Conservation (phyloP, 2,888 invertebrate species). For the Axea sp. region DNA sequence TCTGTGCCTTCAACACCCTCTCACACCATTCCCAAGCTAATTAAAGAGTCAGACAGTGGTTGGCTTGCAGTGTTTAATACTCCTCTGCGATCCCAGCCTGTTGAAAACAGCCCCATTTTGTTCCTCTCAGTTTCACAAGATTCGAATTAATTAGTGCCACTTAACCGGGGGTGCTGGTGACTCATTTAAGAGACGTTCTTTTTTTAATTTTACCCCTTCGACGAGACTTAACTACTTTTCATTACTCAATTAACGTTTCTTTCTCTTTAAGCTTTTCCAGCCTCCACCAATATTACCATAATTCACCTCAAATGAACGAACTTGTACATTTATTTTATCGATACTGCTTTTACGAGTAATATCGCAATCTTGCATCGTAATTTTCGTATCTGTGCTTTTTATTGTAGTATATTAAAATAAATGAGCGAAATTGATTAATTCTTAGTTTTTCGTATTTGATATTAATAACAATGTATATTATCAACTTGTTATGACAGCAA, state of each 20-base stretch:
- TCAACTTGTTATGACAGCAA: too few species aligned
- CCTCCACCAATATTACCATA: slow-evolving; percentile 50
- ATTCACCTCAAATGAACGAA: slow-evolving; percentile 4
- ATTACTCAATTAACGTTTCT: slow-evolving; percentile 77
- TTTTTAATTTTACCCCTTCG: slow-evolving; percentile 75
- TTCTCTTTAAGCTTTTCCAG: slow-evolving; percentile 51
- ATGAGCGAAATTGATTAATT: too few species aligned
- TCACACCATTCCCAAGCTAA: slow-evolving; percentile 73
- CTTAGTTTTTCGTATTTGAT: too few species aligned
- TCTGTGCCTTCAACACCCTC: slow-evolving; percentile 74
- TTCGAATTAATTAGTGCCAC: slow-evolving; percentile 76
- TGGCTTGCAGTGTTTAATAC: slow-evolving; percentile 76
- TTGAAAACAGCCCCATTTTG: slow-evolving; percentile 64
- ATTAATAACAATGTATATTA: too few species aligned
- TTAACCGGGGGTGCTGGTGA: slow-evolving; percentile 65
- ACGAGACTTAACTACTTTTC: slow-evolving; percentile 72
- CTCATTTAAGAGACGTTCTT: slow-evolving; percentile 77
- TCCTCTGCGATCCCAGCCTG: slow-evolving; percentile 64
- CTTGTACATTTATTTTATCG: slow-evolving; percentile 3
- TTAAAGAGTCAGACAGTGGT: slow-evolving; percentile 77
- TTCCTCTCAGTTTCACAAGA: slow-evolving; percentile 75
- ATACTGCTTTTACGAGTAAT: too few species aligned
- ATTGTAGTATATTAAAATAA: too few species aligned
- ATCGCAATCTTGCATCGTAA: too few species aligned
- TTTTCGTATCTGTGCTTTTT: too few species aligned